Base-by-base conservation (phyloP, 2,113 vertebrate species). In the Tragelaphus buxtoni region DNA sequence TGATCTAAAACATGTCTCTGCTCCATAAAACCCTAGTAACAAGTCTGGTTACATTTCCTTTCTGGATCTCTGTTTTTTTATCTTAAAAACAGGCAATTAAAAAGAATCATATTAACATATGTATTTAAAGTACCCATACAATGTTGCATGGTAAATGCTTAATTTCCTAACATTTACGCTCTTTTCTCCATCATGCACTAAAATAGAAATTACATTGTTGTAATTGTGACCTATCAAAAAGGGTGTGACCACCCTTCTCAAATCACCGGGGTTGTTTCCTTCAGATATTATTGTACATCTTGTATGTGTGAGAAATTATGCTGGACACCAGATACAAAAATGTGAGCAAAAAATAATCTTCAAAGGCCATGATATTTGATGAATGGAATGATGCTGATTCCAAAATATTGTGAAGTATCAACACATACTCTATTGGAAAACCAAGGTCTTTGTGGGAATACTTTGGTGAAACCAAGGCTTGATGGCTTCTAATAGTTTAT, bases 151-250 rank as follows among this genome's bases (percentile, higher is more conserved):
- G 51, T 39, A 76, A 96, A 83, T 65, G 22, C 39, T 49, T 88
- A 22, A 81, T 86, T 81, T 35, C 24, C 26, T 76, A 32, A 13
- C 51, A 83, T 20, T 72, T 87, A 26, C 0, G 1, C 7, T 26
- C 63, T 94, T 90, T 72, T 13, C 56, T 87, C 47, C 42, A 49
- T 42, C 24, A 65, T 24, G 14, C 84, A 60, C 32, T 65, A 88
- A 94, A 90, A 90, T 13, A 96, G n/a, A 92, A 96, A 92, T 95
- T 81, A 83, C 16, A 55, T 91, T 88, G 47, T 72, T 28, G 14
- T 35, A 81, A 81, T n/a, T 8, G 10, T 53, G 18, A 81, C 79
- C 32, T 81, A 53, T 53, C 2, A 1, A 80, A 53, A 53, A 84
- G 1, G 3, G 28, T 61, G 60, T 61, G 60, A 61, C 20, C 53